phyloP scores from a whole-genome alignment of 2,888 invertebrate species.

The Crepidodera aurea region DNA sequence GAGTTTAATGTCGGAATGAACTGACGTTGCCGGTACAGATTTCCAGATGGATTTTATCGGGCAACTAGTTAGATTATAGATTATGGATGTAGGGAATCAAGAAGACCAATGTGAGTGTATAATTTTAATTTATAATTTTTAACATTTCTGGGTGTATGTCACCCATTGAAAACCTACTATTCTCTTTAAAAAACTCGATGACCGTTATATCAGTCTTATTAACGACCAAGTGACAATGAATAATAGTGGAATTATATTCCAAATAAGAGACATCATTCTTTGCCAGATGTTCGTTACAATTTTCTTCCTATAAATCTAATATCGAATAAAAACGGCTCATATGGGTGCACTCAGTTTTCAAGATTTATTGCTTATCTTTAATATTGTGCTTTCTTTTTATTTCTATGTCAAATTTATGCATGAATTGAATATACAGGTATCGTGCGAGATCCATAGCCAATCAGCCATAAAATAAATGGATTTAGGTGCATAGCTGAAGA shows the following conservation, averaged over 20 bases:
- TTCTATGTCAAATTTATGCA: constrained; percentile 6
- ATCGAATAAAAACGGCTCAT: not conserved
- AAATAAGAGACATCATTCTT: not conserved
- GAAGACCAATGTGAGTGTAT: no score
- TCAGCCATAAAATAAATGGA: constrained; percentile 5
- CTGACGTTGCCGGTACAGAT: no score
- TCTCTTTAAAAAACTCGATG: constrained; percentile 6
- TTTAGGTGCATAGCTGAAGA: constrained; percentile 1
- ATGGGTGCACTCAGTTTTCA: constrained; percentile 1
- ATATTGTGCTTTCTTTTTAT: constrained; percentile 15
- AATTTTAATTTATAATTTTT: no score
- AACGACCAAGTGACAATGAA: constrained; percentile 10
- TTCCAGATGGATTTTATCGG: no score
- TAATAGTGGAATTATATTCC: constrained; percentile 10
- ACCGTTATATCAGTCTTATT: constrained; percentile 2
- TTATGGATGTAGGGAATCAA: no score
- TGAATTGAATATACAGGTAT: constrained; percentile 1
- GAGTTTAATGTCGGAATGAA: no score
- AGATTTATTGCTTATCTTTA: constrained; percentile 7
- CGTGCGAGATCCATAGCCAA: not conserved
- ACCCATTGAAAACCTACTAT: no score
- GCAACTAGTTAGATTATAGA: no score
- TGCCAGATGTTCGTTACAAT: constrained; percentile 8
- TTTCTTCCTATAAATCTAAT: constrained; percentile 10
- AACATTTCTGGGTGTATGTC: no score